Conservation (phyloP, 2,113 vertebrate species). For the Polypterus bichir region DNA sequence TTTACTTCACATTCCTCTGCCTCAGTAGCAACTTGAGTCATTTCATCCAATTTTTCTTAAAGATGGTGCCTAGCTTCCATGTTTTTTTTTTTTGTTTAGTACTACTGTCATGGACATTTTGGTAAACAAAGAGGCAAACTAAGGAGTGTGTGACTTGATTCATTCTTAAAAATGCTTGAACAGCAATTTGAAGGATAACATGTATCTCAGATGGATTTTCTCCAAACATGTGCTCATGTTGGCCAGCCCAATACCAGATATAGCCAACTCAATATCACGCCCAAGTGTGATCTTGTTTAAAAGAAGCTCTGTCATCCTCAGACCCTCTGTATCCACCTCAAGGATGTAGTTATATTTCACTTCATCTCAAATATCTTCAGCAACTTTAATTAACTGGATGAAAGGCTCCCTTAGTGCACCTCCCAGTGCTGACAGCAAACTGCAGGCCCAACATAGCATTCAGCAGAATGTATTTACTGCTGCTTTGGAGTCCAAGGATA, state of each 20-base stretch:
- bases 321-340: slow-evolving; percentile 24
- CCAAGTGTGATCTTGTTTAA: slow-evolving; percentile 5
- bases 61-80: slow-evolving; percentile 17
- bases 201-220: slow-evolving; percentile 25
- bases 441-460: slow-evolving; percentile 56
- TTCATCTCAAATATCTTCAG: slow-evolving; percentile 17
- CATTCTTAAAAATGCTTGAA: slow-evolving; percentile 25
- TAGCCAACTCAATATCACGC: slow-evolving; percentile 43
- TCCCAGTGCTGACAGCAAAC: slow-evolving; percentile 38
- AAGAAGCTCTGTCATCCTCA: slow-evolving; percentile 20
- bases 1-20: slow-evolving; percentile 6
- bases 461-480: slow-evolving; percentile 51
- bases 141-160: slow-evolving; percentile 12
- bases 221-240: slow-evolving; percentile 33
- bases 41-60: slow-evolving; percentile 21
- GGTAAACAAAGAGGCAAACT: slow-evolving; percentile 23
- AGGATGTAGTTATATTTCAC: slow-evolving; percentile 32
- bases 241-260: slow-evolving; percentile 43
- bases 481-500: slow-evolving; percentile 39
- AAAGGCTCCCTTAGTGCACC: slow-evolving; percentile 38
- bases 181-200: slow-evolving; percentile 24
- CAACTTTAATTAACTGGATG: slow-evolving; percentile 18
- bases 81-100: slow-evolving; percentile 10
- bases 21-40: slow-evolving; percentile 8
- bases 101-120: slow-evolving; percentile 24